Evolutionary conservation across 2,797 vertebrate genomes (phyloP).

Genomic region (Gadopsis marmoratus): DNA sequence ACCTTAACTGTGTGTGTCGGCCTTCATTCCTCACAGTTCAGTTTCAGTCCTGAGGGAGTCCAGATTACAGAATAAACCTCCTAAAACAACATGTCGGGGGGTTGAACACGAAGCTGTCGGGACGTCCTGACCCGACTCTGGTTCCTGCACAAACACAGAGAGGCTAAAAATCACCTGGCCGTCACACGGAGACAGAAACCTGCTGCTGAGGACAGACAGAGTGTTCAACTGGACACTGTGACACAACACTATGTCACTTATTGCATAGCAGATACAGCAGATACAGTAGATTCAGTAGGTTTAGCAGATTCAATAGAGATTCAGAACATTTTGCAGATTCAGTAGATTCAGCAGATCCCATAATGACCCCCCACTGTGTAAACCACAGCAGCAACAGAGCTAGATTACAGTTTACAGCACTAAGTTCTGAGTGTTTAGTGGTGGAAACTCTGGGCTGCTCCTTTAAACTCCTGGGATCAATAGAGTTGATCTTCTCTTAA

Average conservation of each 20-base stretch:
- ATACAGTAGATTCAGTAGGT: neutral
- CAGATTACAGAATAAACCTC: slow-evolving; percentile 28
- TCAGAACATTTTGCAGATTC: too few relatives aligned
- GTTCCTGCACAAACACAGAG: slow-evolving; percentile 72
- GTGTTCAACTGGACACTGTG: neutral
- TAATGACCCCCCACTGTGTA: too few relatives aligned
- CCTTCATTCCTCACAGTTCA: slow-evolving; percentile 12
- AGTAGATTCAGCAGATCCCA: too few relatives aligned
- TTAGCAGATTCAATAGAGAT: too few relatives aligned
- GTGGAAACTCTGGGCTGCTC: too few relatives aligned
- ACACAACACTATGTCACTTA: too few relatives aligned
- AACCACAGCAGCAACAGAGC: too few relatives aligned
- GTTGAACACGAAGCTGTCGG: slow-evolving; percentile 41
- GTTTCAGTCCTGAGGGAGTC: slow-evolving; percentile 28
- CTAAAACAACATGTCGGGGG: slow-evolving; percentile 63
- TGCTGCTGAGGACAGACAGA: slow-evolving; percentile 12
- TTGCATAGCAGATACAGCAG: too few relatives aligned
- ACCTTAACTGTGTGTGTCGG: slow-evolving; percentile 1
- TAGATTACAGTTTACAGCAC: too few relatives aligned
- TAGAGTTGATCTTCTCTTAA: too few relatives aligned
- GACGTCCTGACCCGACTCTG: slow-evolving; percentile 62
- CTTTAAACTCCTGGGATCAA: too few relatives aligned
- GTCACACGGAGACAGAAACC: slow-evolving; percentile 24
- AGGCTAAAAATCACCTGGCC: slow-evolving; percentile 14
- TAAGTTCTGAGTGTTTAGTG: too few relatives aligned